phyloP scores from a whole-genome alignment of 2,113 vertebrate species.

The Turnix velox region DNA sequence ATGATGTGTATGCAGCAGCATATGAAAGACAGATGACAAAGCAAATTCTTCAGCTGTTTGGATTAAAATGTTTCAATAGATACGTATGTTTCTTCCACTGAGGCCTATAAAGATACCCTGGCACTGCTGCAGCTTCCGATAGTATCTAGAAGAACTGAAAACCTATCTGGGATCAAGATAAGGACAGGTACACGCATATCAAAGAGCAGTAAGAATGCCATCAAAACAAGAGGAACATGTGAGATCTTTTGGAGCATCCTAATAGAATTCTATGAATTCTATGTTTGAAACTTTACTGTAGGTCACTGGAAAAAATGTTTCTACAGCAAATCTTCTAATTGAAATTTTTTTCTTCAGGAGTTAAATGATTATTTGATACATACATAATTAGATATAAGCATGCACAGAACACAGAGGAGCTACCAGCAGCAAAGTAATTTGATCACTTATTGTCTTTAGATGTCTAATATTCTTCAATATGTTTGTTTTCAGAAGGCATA shows the following conservation, averaged over 20 bases:
- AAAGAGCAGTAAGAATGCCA: background rate
- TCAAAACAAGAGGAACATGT: background rate
- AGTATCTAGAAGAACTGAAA: background rate
- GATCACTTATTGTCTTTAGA: background rate
- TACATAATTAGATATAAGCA: background rate
- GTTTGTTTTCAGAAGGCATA: background rate
- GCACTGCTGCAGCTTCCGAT: background rate
- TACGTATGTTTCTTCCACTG: background rate
- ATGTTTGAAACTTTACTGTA: background rate
- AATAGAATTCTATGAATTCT: background rate
- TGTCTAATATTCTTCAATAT: background rate
- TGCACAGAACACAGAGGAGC: background rate
- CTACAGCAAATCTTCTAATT: background rate
- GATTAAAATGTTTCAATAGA: background rate
- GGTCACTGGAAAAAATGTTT: background rate
- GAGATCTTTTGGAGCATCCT: background rate
- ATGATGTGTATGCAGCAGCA: background rate
- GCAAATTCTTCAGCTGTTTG: background rate
- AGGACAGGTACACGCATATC: background rate
- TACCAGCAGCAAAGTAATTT: background rate
- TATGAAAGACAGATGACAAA: background rate
- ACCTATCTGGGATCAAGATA: background rate
- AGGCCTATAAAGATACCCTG: background rate
- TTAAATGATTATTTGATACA: background rate
- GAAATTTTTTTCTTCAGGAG: background rate